A percentile compares a stretch with the other conserved stretches of the same genome.
Conservation (phyloP, 2,888 invertebrate genomes). For the Antheraea assamensis region DNA sequence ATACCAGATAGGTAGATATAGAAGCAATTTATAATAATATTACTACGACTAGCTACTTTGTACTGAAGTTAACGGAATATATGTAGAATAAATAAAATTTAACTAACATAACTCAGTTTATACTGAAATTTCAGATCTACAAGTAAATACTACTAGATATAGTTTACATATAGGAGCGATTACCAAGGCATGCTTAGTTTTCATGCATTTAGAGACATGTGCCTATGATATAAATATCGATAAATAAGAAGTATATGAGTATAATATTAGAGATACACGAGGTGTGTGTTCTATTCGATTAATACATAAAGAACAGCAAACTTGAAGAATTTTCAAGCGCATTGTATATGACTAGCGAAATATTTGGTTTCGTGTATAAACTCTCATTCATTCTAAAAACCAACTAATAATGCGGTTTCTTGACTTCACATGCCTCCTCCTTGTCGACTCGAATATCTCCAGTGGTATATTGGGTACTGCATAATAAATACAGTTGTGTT, state of each 20-base stretch:
- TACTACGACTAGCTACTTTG: conserved; percentile 75
- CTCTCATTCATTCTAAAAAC: conserved; percentile 78
- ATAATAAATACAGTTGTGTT: conserved; percentile 80
- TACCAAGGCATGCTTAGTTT: conserved; percentile 65
- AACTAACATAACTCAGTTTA: conserved; percentile 29
- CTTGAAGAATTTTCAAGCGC: conserved; percentile 64
- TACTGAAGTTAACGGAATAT: conserved; percentile 54
- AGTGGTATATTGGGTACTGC: conserved; percentile 83
- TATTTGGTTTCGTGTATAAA: conserved; percentile 58
- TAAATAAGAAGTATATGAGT: conserved; percentile 43
- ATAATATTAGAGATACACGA: conserved; percentile 53
- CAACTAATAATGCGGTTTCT: conserved; percentile 82
- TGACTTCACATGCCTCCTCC: conserved; percentile 80
- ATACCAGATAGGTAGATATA: conserved; percentile 22
- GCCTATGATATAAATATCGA: conserved; percentile 50
- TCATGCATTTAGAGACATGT: conserved; percentile 65
- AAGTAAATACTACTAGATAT: conserved; percentile 43
- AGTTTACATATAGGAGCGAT: conserved; percentile 45
- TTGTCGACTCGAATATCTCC: conserved; percentile 81
- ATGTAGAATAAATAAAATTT: conserved; percentile 32
- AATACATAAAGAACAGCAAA: conserved; percentile 58
- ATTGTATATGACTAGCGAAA: conserved; percentile 66
- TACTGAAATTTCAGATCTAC: conserved; percentile 50
- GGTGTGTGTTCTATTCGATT: conserved; percentile 50
- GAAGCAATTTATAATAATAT: conserved; percentile 19